Base-by-base conservation (phyloP, 2,797 vertebrate species). In the Todus mexicanus region DNA sequence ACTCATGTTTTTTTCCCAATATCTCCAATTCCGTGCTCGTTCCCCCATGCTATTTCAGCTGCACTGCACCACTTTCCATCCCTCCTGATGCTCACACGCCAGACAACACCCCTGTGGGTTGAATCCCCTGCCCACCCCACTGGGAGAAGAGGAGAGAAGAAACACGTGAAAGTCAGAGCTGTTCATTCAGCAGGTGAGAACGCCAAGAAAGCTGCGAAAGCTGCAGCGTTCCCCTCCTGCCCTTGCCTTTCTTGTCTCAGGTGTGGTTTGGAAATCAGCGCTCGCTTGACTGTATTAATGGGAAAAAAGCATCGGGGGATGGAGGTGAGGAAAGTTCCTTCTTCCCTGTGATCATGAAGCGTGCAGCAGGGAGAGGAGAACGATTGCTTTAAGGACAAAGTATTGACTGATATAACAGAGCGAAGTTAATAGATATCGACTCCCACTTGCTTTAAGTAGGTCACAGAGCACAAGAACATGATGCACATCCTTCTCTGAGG, bases 21-120 rank as follows among this genome's bases (percentile, higher is more conserved):
- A 20, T 54, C 84, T 83, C 75, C 0, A 0, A 35, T n/a, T 56
- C 47, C 4, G 2, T 1, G 11, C 2, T 0, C 0, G 0, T 25
- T 47, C 45, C 29, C 40, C 59, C 27, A 31, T 5, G 0, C 23
- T 0, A 1, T 22, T 57, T 54, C 85, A 73, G 81, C 40, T 29
- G 68, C 37, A 16, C 25, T 15, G 40, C 1, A 0, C 59, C n/a
- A 12, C 40, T 69, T 54, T 27, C 33, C 1, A 0, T 23, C 45
- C 64, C 60, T 43, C 56, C 33, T 3, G 15, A 42, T 35, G 33
- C 66, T 72, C 5, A 1, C 50, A 10, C 48, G 59, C 50, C 47
- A 19, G 12, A 5, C 7, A 18, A 20, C 27, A 27, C n/a, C 27
- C 10, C 29, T 5, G 10, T 3, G 18, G 43, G 33, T 60, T 77